Percentiles rank a stretch among this genome's conserved stretches.
Conservation (phyloP, 2,888 invertebrate genomes). For the Cerastoderma edule region DNA sequence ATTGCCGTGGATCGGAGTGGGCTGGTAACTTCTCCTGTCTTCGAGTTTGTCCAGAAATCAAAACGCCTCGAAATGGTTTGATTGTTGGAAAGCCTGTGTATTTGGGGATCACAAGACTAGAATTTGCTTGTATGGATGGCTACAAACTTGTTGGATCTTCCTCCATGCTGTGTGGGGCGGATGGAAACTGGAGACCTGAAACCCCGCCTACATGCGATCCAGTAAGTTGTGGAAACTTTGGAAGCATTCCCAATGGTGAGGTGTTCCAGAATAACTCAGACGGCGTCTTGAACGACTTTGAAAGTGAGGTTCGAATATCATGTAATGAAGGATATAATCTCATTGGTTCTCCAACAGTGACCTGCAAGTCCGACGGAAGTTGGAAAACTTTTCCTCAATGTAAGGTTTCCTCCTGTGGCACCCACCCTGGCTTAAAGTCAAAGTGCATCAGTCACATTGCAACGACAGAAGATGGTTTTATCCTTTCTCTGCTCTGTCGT, state of each 20-base stretch:
- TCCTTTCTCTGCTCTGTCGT: slow-evolving; percentile 16
- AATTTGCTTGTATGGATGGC: slow-evolving; percentile 39
- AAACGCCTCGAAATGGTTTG: slow-evolving; percentile 28
- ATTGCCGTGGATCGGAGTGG: slow-evolving; percentile 11
- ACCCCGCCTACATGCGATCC: slow-evolving; percentile 36
- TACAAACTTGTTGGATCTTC: slow-evolving; percentile 15
- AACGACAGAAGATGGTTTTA: neutral
- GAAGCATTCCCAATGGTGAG: slow-evolving; percentile 19
- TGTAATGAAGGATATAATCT: slow-evolving; percentile 36
- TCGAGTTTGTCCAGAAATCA: slow-evolving; percentile 9
- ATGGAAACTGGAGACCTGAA: slow-evolving; percentile 27
- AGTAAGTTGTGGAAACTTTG: slow-evolving; percentile 40
- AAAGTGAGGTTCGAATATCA: slow-evolving; percentile 27
- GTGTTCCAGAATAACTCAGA: slow-evolving; percentile 24
- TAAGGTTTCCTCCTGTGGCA: slow-evolving; percentile 15
- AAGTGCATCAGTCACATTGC: slow-evolving; percentile 25
- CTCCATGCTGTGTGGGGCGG: slow-evolving; percentile 20
- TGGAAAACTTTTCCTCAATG: slow-evolving; percentile 39
- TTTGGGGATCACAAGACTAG: slow-evolving; percentile 16
- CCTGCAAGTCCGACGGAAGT: slow-evolving; percentile 34
- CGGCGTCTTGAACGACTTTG: slow-evolving; percentile 32
- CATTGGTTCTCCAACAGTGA: slow-evolving; percentile 23
- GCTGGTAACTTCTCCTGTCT: slow-evolving; percentile 21
- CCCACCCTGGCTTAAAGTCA: slow-evolving; percentile 30
- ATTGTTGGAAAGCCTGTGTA: slow-evolving; percentile 20